Evolutionary conservation across 2,888 invertebrate genomes (phyloP), one percentile per base, ranked within the genome.

Genomic region (Drosophila acutilabella): DNA sequence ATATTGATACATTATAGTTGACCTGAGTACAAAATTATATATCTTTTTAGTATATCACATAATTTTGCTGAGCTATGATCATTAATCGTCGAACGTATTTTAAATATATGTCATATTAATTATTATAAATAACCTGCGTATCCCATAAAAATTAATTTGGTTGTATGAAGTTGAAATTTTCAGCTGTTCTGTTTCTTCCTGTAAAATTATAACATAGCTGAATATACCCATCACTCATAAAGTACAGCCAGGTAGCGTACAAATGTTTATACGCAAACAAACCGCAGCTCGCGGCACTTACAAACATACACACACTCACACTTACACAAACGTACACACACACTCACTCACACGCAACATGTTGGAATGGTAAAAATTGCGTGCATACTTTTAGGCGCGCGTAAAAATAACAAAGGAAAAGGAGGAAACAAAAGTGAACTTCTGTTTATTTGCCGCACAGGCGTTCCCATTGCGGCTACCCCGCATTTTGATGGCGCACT

Each of bases 311-410:
- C 44, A 59, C 23, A 48, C 38, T 44, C 30, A 60, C 44, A 45
- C 53, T 52, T 4, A 20, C 60, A 45, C 44, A 54, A 52, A 60
- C 45, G 61, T 47, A 59, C 42, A 47, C 42, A 59, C 23, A 48
- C 38, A 47, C 36, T 57, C 44, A 44, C 53, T 52, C 40, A 18
- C 53, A 57, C 66, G n/a, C 50, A 56, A 48, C 41, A 33, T 23
- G 72, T 66, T 56, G 70, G 67, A 81, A 76, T 82, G 73, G 36
- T 11, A 83, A 84, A 88, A 80, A 83, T 80, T 80, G 76, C 85
- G 82, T 88, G 82, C 76, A 82, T 82, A 82, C 84, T 85, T 82
- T 87, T 88, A 80, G 88, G 81, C 73, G 78, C 70, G 48, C 70
- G 62, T 71, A 66, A 67, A 80, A 64, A 60, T 60, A 60, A 57